phyloP scores from a whole-genome alignment of 2,797 vertebrate species.

The Serranus cabrilla region DNA sequence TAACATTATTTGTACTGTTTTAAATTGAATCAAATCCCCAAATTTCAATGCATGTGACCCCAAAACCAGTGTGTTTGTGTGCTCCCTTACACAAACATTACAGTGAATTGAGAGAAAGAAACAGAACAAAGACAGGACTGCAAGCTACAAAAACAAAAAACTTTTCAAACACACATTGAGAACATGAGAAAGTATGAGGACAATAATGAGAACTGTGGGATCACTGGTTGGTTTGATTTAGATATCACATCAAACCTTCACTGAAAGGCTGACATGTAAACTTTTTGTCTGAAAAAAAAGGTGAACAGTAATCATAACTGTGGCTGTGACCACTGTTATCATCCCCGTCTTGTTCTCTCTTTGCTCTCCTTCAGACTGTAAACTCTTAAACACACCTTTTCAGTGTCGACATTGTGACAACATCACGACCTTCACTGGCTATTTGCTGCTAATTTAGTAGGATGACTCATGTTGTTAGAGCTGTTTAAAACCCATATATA shows the following conservation, averaged over 20 bases:
- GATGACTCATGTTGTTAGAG: conserved; percentile 25
- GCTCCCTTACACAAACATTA: no score
- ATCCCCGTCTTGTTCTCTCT: neutral
- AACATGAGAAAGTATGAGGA: neutral
- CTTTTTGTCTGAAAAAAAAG: neutral
- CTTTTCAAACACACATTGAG: neutral
- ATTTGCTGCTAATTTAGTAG: conserved; percentile 14
- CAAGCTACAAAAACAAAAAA: neutral
- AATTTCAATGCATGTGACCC: no score
- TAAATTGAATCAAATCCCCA: no score
- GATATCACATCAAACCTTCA: neutral
- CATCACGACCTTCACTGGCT: neutral
- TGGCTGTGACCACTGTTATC: neutral
- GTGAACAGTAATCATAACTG: neutral
- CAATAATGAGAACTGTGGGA: neutral
- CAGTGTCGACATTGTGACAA: neutral
- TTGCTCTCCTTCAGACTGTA: conserved; percentile 11
- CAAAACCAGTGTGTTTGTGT: no score
- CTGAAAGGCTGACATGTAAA: neutral
- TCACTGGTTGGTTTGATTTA: conserved; percentile 12
- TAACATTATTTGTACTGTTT: no score
- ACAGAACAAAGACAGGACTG: neutral
- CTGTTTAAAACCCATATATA: conserved; percentile 22
- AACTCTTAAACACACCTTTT: conserved; percentile 6
- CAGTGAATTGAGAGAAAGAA: conserved; percentile 4